These are phyloP conservation scores for Synchiropus splendidus DNA, from an alignment of 2,113 vertebrate species.

Conservation along the genomic window DNA sequence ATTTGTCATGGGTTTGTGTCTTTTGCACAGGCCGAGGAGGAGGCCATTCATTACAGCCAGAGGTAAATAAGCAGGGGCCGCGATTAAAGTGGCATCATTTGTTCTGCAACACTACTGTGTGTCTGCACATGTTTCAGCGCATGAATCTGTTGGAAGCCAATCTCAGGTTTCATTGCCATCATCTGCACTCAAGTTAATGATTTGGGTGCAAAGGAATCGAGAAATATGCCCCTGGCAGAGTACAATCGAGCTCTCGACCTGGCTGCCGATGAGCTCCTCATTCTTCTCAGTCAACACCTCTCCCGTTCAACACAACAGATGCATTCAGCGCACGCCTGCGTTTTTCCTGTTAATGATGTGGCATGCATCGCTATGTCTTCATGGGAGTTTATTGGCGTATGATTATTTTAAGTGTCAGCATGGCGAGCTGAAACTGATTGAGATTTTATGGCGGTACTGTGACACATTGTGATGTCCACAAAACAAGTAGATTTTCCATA, in stretches of 20 bases:
- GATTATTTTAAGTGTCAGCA: slow-evolving; percentile 4
- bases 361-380: slow-evolving; percentile 14
- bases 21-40: slow-evolving; percentile 9
- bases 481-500: too few species aligned
- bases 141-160: slow-evolving; percentile 16
- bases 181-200: slow-evolving; percentile 66
- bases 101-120: slow-evolving; percentile 49
- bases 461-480: neutral
- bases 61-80: slow-evolving; percentile 64
- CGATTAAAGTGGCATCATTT: slow-evolving; percentile 69
- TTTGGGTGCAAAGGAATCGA: slow-evolving; percentile 60
- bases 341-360: slow-evolving; percentile 36
- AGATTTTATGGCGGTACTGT: neutral
- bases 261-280: slow-evolving; percentile 58
- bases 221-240: slow-evolving; percentile 54
- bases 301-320: slow-evolving; percentile 49
- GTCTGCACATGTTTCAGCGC: slow-evolving; percentile 13
- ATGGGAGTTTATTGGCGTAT: neutral
- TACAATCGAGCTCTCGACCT: slow-evolving; percentile 50
- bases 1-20: neutral
- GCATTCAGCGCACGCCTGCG: slow-evolving; percentile 44
- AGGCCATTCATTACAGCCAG: slow-evolving; percentile 57
- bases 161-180: slow-evolving; percentile 56
- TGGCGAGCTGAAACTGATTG: neutral
- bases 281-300: slow-evolving; percentile 65